A percentile compares a stretch with the other conserved stretches of the same genome.
Evolutionary conservation across 2,888 invertebrate species (phyloP).

Genomic region (Harpalus rubripes): DNA sequence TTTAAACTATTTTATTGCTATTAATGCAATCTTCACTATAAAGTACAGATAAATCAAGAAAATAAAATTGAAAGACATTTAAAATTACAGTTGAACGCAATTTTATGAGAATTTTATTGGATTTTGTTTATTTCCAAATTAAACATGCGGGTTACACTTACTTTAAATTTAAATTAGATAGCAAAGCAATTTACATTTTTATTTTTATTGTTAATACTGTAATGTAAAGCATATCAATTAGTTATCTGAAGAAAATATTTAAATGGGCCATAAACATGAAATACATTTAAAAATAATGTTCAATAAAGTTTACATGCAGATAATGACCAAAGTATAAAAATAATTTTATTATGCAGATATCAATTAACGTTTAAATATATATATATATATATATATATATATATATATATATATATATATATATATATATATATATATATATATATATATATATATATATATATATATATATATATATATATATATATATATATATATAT

Average conservation of each 20-base stretch:
- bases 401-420: too few relatives aligned
- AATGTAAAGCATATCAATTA: constrained; percentile 19
- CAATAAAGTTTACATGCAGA: constrained; percentile 1
- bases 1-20: constrained; percentile 42
- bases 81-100: constrained; percentile 38
- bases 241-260: constrained; percentile 20
- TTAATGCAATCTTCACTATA: constrained; percentile 26
- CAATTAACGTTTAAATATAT: not conserved
- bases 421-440: too few relatives aligned
- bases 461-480: too few relatives aligned
- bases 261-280: not conserved
- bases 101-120: constrained; percentile 54
- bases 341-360: too few relatives aligned
- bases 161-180: not conserved
- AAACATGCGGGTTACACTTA: constrained; percentile 33
- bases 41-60: constrained; percentile 32
- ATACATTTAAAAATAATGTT: constrained; percentile 5
- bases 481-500: too few relatives aligned
- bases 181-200: constrained; percentile 1
- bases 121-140: constrained; percentile 37
- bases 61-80: constrained; percentile 42
- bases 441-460: too few relatives aligned
- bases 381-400: not conserved
- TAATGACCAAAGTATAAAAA: not conserved
- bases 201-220: constrained; percentile 1